Percentiles rank a stretch among this genome's conserved stretches.
Evolutionary conservation across 2,113 vertebrate genomes (phyloP).

Genomic region (Lagopus muta): DNA sequence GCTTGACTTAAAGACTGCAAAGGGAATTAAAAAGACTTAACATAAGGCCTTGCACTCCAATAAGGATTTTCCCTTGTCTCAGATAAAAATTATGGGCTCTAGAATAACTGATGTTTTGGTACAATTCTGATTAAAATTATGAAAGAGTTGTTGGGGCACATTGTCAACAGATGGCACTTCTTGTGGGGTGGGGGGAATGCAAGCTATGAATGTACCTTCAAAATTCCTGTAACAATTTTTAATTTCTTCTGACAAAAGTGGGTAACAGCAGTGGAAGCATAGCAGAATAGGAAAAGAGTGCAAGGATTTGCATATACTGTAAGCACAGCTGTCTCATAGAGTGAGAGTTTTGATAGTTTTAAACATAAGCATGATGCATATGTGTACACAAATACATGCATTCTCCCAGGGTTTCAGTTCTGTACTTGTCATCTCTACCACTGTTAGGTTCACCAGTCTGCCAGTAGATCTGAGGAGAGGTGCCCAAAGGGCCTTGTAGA

Average conservation of each 20-base stretch:
- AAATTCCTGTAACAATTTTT: neutral
- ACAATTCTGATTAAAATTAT: neutral
- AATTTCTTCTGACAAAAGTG: neutral
- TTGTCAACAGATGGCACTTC: neutral
- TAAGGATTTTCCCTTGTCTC: neutral
- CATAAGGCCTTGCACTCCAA: neutral
- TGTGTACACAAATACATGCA: fast-evolving
- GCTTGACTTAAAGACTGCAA: neutral
- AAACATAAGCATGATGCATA: neutral
- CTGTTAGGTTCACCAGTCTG: neutral
- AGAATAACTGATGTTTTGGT: neutral
- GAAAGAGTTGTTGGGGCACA: fast-evolving
- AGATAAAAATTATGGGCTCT: neutral
- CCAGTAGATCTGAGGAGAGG: neutral
- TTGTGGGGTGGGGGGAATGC: neutral
- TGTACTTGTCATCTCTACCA: neutral
- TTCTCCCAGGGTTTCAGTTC: neutral
- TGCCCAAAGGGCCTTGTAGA: neutral
- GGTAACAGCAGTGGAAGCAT: neutral
- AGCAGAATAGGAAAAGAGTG: neutral
- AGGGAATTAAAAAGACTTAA: neutral
- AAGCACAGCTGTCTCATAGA: neutral
- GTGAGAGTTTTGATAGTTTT: neutral
- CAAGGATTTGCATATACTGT: neutral
- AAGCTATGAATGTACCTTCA: neutral